Evolutionary conservation across 2,888 invertebrate genomes (phyloP).

Genomic region (Brachyptera putata): DNA sequence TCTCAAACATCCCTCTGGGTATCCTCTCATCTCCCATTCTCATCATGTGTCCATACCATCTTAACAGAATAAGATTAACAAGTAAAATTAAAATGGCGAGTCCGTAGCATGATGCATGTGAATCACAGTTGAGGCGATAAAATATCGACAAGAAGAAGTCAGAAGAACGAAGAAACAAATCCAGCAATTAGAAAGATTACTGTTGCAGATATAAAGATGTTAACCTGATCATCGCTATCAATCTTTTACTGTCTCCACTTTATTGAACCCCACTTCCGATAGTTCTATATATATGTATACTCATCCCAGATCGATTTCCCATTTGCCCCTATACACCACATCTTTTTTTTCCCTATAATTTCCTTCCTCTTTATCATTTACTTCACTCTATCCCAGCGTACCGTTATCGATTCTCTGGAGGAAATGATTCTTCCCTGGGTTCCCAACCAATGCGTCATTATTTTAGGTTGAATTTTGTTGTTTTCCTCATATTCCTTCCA

Average conservation of each 20-base stretch:
- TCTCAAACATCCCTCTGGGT: too few relatives aligned
- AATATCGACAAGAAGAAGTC: too few relatives aligned
- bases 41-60: too few relatives aligned
- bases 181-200: neutral
- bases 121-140: too few relatives aligned
- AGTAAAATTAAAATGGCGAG: too few relatives aligned
- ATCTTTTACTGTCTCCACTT: constrained; percentile 10
- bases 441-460: neutral
- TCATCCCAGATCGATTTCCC: constrained; percentile 12
- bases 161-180: neutral
- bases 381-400: neutral
- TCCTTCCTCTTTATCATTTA: neutral
- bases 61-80: too few relatives aligned
- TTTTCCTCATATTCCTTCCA: constrained; percentile 13
- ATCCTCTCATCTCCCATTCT: too few relatives aligned
- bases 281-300: neutral
- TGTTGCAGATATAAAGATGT: constrained; percentile 7
- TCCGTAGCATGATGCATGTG: too few relatives aligned
- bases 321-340: constrained; percentile 3
- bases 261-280: constrained; percentile 1
- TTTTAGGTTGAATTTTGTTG: constrained; percentile 2
- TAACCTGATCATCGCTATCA: constrained; percentile 6
- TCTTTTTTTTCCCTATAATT: neutral
- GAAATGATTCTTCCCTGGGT: neutral
- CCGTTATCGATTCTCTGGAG: neutral